phyloP scores from a whole-genome alignment of 2,888 invertebrate species.

The Oligia strigilis region DNA sequence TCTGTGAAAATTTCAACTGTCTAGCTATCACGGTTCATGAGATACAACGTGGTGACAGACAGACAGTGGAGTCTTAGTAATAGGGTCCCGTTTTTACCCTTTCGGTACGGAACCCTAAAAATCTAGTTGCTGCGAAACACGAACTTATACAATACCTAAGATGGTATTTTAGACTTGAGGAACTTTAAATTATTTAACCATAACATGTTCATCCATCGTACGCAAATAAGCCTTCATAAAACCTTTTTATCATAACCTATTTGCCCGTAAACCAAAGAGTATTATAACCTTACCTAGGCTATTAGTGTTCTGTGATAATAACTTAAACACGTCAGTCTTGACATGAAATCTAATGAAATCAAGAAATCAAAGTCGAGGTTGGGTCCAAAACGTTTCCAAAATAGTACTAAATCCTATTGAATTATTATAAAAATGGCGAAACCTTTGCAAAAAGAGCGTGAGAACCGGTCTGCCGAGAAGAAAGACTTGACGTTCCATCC shows the following conservation, averaged over 20 bases:
- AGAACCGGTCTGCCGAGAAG: conserved; percentile 86
- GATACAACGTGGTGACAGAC: too few relatives aligned
- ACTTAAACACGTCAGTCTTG: too few relatives aligned
- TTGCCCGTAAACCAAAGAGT: too few relatives aligned
- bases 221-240: background rate
- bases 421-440: conserved; percentile 74
- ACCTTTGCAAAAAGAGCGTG: conserved; percentile 85
- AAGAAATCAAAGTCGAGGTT: background rate
- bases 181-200: background rate
- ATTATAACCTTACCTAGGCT: too few relatives aligned
- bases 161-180: background rate
- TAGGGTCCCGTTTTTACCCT: too few relatives aligned
- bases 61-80: too few relatives aligned
- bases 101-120: background rate
- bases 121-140: background rate
- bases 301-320: too few relatives aligned
- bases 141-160: background rate
- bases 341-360: background rate
- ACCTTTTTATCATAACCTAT: background rate
- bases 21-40: too few relatives aligned
- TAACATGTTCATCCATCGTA: background rate
- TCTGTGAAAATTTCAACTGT: too few relatives aligned
- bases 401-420: conserved; percentile 9
- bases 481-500: conserved; percentile 85
- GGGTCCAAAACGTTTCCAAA: background rate